phyloP scores from a whole-genome alignment of 2,113 vertebrate species.

The Toxotes chatareus region DNA sequence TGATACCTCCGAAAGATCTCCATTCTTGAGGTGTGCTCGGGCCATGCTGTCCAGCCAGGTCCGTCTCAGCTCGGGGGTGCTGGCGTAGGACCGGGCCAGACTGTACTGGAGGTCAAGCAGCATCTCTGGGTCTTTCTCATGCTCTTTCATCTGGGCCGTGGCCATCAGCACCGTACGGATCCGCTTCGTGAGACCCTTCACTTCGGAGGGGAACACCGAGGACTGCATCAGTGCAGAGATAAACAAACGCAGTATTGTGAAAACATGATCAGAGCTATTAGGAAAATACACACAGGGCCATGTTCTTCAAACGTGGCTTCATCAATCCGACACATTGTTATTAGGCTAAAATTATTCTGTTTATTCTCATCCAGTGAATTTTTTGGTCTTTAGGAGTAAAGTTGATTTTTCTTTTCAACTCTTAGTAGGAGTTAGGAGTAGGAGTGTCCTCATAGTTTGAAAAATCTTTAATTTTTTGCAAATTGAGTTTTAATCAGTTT shows the following conservation, averaged over 20 bases:
- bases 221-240: conserved; percentile 76
- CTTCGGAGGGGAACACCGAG: conserved; percentile 93
- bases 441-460: neutral
- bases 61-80: conserved; percentile 95
- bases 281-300: neutral
- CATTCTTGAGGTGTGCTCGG: conserved; percentile 94
- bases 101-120: conserved; percentile 97
- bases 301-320: neutral
- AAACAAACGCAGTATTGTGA: neutral
- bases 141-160: conserved; percentile 97
- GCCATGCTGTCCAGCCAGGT: conserved; percentile 99
- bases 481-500: too few relatives aligned
- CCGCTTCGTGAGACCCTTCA: conserved; percentile 95
- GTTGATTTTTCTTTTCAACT: neutral
- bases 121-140: conserved; percentile 97
- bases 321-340: neutral
- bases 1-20: conserved; percentile 95
- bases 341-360: neutral
- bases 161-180: conserved; percentile 99
- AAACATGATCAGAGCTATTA: neutral
- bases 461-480: neutral
- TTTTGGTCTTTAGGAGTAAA: neutral
- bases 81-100: conserved; percentile 96
- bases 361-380: neutral
- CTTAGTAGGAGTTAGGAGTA: too few relatives aligned